phyloP scores from a whole-genome alignment of 2,888 invertebrate species.

The Belgica antarctica region DNA sequence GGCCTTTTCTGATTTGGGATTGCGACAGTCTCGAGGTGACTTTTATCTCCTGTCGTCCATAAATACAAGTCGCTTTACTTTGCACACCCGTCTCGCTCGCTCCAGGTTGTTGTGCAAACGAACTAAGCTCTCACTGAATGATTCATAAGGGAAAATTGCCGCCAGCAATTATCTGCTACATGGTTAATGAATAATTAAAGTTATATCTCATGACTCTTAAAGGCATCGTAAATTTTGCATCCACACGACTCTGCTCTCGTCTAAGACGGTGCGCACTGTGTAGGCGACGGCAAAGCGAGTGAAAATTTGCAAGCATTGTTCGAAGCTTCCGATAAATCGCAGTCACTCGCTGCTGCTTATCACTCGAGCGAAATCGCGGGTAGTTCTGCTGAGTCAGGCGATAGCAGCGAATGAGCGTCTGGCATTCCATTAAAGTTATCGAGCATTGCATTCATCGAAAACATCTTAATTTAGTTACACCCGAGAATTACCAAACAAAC shows the following conservation, averaged over 20 bases:
- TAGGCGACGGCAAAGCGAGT: neutral
- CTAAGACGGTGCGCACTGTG: too few relatives aligned
- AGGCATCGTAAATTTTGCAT: constrained; percentile 24
- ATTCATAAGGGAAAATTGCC: neutral
- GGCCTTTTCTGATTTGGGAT: neutral
- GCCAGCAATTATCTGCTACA: constrained; percentile 22
- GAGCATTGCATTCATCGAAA: neutral
- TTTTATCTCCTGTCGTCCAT: neutral
- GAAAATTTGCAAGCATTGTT: neutral
- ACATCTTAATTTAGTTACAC: constrained; percentile 4
- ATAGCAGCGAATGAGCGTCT: neutral
- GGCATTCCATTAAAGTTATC: neutral
- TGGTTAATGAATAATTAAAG: constrained; percentile 40
- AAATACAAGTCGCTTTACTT: too few relatives aligned
- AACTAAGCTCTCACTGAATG: constrained; percentile 31
- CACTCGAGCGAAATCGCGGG: neutral
- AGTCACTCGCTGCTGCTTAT: neutral
- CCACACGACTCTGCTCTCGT: neutral
- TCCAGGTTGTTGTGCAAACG: neutral
- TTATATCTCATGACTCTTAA: constrained; percentile 1
- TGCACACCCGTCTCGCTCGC: neutral
- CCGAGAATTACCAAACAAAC: constrained; percentile 7
- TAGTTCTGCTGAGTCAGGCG: neutral
- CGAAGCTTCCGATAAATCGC: neutral
- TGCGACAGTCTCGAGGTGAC: neutral